A percentile compares a stretch with the other conserved stretches of the same genome.
phyloP scores from a whole-genome alignment of 2,113 vertebrate genomes.

The Caracal caracal region DNA sequence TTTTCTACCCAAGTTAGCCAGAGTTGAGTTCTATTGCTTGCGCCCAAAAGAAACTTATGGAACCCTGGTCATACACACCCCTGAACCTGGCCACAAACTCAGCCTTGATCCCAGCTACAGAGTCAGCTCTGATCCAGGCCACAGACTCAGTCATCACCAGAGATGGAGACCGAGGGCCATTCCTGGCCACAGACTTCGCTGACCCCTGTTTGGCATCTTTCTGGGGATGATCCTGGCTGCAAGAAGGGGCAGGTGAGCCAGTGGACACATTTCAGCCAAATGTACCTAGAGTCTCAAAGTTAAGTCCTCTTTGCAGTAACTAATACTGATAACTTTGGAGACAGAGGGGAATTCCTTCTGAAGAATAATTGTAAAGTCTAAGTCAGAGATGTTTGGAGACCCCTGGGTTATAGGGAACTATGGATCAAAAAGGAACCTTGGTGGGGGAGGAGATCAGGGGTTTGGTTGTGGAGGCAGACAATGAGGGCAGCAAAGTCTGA shows the following conservation, averaged over 20 bases:
- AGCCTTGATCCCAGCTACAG: neutral
- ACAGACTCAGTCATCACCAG: neutral
- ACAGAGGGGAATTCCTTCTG: neutral
- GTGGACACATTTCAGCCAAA: neutral
- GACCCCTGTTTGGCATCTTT: neutral
- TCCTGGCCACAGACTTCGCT: neutral
- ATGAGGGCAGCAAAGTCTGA: neutral
- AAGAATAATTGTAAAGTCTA: neutral
- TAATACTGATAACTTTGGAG: neutral
- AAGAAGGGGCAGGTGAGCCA: neutral
- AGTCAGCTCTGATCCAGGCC: conserved; percentile 24
- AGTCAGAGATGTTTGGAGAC: neutral
- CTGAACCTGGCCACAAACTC: neutral
- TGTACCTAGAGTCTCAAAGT: neutral
- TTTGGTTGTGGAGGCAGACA: conserved; percentile 10
- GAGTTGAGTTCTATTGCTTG: conserved; percentile 40
- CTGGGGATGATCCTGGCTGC: neutral
- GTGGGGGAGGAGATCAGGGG: neutral
- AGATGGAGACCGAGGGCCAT: neutral
- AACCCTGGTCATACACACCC: neutral
- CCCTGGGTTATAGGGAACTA: neutral
- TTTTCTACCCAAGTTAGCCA: conserved; percentile 26
- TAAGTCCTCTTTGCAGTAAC: neutral
- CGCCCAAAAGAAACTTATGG: neutral
- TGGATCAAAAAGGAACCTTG: neutral